A percentile compares a stretch with the other conserved stretches of the same genome.
Evolutionary conservation across 2,888 invertebrate genomes (phyloP).

Genomic region (Pardosa pseudoannulata): DNA sequence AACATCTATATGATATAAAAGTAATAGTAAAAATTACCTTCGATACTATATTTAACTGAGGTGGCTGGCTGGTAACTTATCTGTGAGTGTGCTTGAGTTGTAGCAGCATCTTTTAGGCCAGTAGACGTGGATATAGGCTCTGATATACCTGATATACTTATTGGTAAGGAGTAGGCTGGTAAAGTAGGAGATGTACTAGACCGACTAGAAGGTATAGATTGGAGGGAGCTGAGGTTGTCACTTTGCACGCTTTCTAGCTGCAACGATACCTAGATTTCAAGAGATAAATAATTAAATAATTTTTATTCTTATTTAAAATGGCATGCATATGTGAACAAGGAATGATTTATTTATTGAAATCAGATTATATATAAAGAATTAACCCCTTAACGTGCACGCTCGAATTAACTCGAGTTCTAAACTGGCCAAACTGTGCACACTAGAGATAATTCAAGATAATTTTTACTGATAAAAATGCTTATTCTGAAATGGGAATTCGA

Average conservation of each 20-base stretch:
- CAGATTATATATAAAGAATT: too few relatives aligned
- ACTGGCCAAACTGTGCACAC: too few relatives aligned
- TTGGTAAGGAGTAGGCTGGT: constrained; percentile 20
- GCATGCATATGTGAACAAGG: too few relatives aligned
- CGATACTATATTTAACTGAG: constrained; percentile 58
- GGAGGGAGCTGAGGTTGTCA: constrained; percentile 31
- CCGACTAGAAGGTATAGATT: constrained; percentile 16
- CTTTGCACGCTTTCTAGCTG: constrained; percentile 37
- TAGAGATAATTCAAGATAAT: too few relatives aligned
- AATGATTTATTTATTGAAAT: too few relatives aligned
- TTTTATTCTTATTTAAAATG: too few relatives aligned
- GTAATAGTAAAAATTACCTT: constrained; percentile 56
- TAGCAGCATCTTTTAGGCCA: constrained; percentile 4
- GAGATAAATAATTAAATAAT: too few relatives aligned
- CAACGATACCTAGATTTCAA: constrained; percentile 14
- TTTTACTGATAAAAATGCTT: too few relatives aligned
- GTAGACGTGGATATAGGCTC: constrained; percentile 5
- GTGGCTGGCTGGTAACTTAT: constrained; percentile 37
- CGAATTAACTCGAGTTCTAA: too few relatives aligned
- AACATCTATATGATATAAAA: too few relatives aligned
- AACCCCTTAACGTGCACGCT: too few relatives aligned
- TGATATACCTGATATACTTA: constrained; percentile 9
- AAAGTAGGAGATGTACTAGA: constrained; percentile 32
- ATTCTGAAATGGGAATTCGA: too few relatives aligned
- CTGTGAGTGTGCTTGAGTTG: constrained; percentile 20